Evolutionary conservation across 2,113 vertebrate species (phyloP).

Genomic region (Pungitius pungitius): DNA sequence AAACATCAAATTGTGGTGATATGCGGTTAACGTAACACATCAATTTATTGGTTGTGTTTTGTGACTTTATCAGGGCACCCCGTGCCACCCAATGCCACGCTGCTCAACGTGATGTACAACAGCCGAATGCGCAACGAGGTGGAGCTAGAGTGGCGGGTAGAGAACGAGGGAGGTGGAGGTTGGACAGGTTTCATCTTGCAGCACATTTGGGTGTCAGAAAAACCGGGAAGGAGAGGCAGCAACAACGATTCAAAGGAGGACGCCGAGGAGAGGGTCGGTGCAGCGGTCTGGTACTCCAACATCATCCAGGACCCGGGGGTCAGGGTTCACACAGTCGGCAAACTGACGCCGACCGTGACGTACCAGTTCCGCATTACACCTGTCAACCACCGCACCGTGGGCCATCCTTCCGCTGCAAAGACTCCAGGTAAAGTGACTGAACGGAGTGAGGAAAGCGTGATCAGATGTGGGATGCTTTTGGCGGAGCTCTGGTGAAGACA

Average conservation of each 20-base stretch:
- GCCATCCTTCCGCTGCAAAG: slow-evolving; percentile 87
- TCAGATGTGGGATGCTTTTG: background rate
- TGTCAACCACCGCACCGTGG: slow-evolving; percentile 87
- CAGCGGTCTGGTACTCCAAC: slow-evolving; percentile 79
- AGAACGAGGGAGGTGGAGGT: slow-evolving; percentile 60
- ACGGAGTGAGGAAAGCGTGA: background rate
- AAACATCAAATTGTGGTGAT: background rate
- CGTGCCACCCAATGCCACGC: slow-evolving; percentile 87
- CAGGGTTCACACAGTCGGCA: slow-evolving; percentile 79
- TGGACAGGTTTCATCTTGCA: slow-evolving; percentile 88
- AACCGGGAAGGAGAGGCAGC: slow-evolving; percentile 15
- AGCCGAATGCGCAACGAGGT: slow-evolving; percentile 83
- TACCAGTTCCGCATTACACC: slow-evolving; percentile 88
- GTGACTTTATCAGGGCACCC: slow-evolving; percentile 80
- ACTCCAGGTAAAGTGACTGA: slow-evolving; percentile 85
- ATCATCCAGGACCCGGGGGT: slow-evolving; percentile 79
- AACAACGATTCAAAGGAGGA: slow-evolving; percentile 25
- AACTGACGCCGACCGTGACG: slow-evolving; percentile 81
- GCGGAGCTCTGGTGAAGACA: background rate
- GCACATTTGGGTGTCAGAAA: slow-evolving; percentile 71
- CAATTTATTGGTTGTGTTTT: background rate
- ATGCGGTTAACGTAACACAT: too few species aligned
- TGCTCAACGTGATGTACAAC: slow-evolving; percentile 82
- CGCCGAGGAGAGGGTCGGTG: slow-evolving; percentile 5
- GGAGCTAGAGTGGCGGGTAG: slow-evolving; percentile 84